These are phyloP conservation scores for Psylliodes chrysocephalus DNA, from an alignment of 2,888 invertebrate species.

Conservation along the genomic window DNA sequence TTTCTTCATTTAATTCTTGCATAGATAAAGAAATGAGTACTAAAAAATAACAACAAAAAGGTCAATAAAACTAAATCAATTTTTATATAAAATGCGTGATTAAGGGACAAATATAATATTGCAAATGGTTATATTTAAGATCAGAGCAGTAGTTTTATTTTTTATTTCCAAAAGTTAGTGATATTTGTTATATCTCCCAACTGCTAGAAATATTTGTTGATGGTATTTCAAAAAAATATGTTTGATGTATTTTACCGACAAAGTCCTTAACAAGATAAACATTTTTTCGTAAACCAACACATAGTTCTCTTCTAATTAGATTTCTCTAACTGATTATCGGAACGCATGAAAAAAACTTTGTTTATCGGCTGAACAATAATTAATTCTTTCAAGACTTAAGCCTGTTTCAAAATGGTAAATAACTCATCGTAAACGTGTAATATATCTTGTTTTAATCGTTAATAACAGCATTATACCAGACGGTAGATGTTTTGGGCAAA, in stretches of 20 bases:
- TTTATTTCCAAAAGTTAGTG: too few relatives aligned
- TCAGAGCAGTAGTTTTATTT: too few relatives aligned
- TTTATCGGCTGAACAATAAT: slow-evolving; percentile 31
- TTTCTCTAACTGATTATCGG: slow-evolving; percentile 17
- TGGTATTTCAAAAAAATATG: not conserved
- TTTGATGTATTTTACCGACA: slow-evolving; percentile 2
- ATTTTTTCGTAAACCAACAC: slow-evolving; percentile 23
- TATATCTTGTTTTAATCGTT: slow-evolving; percentile 39
- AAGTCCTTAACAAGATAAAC: slow-evolving; percentile 16
- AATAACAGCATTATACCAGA: slow-evolving; percentile 37
- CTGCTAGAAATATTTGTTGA: not conserved
- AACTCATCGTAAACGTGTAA: slow-evolving; percentile 40
- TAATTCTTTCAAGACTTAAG: slow-evolving; percentile 26
- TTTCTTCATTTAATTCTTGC: too few relatives aligned
- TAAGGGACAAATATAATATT: not conserved
- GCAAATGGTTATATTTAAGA: too few relatives aligned
- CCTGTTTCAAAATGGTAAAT: slow-evolving; percentile 35
- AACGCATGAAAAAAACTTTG: slow-evolving; percentile 27
- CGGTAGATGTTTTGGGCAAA: slow-evolving; percentile 45
- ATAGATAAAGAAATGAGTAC: too few relatives aligned
- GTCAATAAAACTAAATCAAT: too few relatives aligned
- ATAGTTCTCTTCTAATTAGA: slow-evolving; percentile 28
- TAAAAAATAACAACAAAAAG: too few relatives aligned
- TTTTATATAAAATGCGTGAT: too few relatives aligned
- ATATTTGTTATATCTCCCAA: too few relatives aligned